A percentile compares a stretch with the other conserved stretches of the same genome.
Conservation (phyloP, 2,797 vertebrate species). For the Chelon auratus region DNA sequence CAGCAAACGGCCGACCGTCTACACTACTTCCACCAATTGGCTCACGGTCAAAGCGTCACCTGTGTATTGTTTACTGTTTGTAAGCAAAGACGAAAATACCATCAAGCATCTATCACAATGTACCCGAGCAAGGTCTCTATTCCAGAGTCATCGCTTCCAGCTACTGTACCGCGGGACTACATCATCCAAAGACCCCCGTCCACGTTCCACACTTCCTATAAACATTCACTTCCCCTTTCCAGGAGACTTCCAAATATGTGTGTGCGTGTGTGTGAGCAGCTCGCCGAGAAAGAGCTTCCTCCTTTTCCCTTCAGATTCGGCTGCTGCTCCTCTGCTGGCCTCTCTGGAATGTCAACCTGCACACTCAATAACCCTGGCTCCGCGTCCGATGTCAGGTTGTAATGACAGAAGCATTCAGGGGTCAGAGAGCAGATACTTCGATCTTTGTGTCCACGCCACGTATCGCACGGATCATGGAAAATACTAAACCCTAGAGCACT, state of each 20-base stretch:
- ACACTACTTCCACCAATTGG: too few species aligned
- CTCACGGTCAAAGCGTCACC: too few species aligned
- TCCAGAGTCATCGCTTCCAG: slow-evolving; percentile 30
- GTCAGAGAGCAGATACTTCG: slow-evolving; percentile 49
- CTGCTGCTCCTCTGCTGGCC: slow-evolving; percentile 61
- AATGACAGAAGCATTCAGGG: slow-evolving; percentile 43
- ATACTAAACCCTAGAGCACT: not conserved
- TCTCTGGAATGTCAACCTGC: slow-evolving; percentile 71
- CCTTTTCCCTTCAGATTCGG: slow-evolving; percentile 58
- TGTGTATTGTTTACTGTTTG: too few species aligned
- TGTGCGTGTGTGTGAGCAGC: slow-evolving; percentile 33
- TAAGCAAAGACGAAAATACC: not conserved
- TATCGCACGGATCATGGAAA: slow-evolving; percentile 21
- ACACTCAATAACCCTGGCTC: slow-evolving; percentile 47
- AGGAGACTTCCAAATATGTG: slow-evolving; percentile 69
- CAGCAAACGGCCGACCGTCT: too few species aligned
- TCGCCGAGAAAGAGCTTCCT: slow-evolving; percentile 72
- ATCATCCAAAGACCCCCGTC: slow-evolving; percentile 58
- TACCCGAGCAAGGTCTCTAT: slow-evolving; percentile 1
- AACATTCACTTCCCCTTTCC: slow-evolving; percentile 71
- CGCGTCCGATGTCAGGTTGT: slow-evolving; percentile 53
- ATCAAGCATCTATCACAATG: slow-evolving; percentile 4
- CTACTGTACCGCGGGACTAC: slow-evolving; percentile 37
- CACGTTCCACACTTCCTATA: slow-evolving; percentile 60
- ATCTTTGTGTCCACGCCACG: slow-evolving; percentile 32